phyloP scores from a whole-genome alignment of 2,797 vertebrate species.

The Tenualosa ilisha region DNA sequence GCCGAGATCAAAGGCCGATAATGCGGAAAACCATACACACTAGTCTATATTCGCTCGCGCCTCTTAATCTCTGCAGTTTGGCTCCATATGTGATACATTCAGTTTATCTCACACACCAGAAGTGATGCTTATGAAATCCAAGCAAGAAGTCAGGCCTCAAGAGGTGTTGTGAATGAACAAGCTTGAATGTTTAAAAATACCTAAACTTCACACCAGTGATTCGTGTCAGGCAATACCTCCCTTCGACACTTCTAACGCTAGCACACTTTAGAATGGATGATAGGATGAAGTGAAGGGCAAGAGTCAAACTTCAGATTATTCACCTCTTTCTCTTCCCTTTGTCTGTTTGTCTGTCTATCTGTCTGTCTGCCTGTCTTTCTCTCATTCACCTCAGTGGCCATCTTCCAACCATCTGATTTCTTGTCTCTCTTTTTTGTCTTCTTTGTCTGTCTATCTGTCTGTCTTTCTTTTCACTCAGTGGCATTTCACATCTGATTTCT shows the following conservation, averaged over 20 bases:
- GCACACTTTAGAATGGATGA: neutral
- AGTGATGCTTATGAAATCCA: neutral
- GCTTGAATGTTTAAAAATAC: neutral
- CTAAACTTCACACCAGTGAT: neutral
- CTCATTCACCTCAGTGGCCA: neutral
- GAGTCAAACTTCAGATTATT: neutral
- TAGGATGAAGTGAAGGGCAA: neutral
- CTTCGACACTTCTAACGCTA: neutral
- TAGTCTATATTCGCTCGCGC: constrained; percentile 57
- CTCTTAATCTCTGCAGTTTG: constrained; percentile 29
- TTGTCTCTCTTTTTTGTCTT: no score
- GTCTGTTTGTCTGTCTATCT: constrained; percentile 39
- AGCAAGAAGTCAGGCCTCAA: neutral
- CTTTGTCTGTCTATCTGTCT: constrained; percentile 21
- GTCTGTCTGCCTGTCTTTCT: neutral
- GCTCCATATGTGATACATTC: neutral
- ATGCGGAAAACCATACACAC: constrained; percentile 57
- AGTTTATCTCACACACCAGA: neutral
- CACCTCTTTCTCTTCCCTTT: constrained; percentile 33
- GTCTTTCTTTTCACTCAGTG: neutral
- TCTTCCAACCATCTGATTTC: no score
- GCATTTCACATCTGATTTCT: no score
- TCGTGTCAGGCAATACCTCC: neutral
- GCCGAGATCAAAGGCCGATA: constrained; percentile 68
- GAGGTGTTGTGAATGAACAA: neutral